A percentile compares a stretch with the other conserved stretches of the same genome.
These are phyloP conservation scores for Drosophila pectinifera DNA, from an alignment of 1,140 invertebrate genomes.

Conservation along the genomic window DNA sequence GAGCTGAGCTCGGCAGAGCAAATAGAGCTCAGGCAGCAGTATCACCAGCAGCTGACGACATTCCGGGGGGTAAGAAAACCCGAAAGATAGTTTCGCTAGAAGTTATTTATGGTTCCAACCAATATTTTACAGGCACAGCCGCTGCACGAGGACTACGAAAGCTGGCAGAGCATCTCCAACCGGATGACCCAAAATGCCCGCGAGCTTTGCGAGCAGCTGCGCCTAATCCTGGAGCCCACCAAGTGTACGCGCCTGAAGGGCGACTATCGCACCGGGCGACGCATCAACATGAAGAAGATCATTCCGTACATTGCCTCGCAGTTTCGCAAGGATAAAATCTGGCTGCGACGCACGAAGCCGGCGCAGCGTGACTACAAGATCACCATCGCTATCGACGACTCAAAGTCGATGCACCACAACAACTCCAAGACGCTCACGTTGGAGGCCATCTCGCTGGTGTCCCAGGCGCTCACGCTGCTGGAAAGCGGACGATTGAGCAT, in stretches of 20 bases:
- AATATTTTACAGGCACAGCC: constrained; percentile 48
- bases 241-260: constrained; percentile 94
- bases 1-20: constrained; percentile 67
- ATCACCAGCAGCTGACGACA: constrained; percentile 72
- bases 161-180: constrained; percentile 79
- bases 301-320: constrained; percentile 99
- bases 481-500: constrained; percentile 97
- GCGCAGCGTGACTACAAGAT: constrained; percentile 99
- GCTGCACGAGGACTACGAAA: constrained; percentile 77
- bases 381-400: constrained; percentile 98
- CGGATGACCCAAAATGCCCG: constrained; percentile 87
- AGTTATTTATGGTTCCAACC: neutral
- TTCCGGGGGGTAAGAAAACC: constrained; percentile 54
- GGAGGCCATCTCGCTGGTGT: constrained; percentile 96
- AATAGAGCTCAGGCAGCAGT: constrained; percentile 73
- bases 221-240: constrained; percentile 97
- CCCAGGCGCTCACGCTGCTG: constrained; percentile 94
- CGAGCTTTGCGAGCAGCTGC: constrained; percentile 96
- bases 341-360: constrained; percentile 97
- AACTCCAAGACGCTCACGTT: constrained; percentile 96
- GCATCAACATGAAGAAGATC: constrained; percentile 99
- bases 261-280: constrained; percentile 97
- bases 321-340: constrained; percentile 99
- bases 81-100: rapidly evolving
- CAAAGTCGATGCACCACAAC: constrained; percentile 96